A percentile compares a stretch with the other conserved stretches of the same genome.
Evolutionary conservation across 2,113 vertebrate species (phyloP).

Genomic region (Ivindomyrus marchei): DNA sequence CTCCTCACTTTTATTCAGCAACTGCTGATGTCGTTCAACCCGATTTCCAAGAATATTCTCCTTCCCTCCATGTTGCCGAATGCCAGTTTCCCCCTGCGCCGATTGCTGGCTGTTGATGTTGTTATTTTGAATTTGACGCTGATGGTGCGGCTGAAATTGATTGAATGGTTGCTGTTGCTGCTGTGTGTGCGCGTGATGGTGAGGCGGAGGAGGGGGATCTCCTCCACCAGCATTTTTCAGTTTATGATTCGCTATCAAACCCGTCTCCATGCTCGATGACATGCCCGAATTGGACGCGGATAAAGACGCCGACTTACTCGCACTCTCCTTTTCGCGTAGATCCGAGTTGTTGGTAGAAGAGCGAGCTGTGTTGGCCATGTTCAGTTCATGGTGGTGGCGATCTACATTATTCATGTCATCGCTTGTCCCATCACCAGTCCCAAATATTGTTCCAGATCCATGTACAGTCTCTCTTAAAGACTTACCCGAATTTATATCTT

Average conservation of each 20-base stretch:
- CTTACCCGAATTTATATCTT: slow-evolving; percentile 70
- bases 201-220: slow-evolving; percentile 70
- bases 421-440: slow-evolving; percentile 62
- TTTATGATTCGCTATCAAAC: slow-evolving; percentile 83
- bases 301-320: slow-evolving; percentile 58
- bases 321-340: slow-evolving; percentile 69
- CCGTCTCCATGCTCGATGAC: slow-evolving; percentile 74
- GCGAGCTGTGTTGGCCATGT: slow-evolving; percentile 76
- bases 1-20: slow-evolving; percentile 67
- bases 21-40: slow-evolving; percentile 65
- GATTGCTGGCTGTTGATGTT: slow-evolving; percentile 66
- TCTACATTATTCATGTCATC: slow-evolving; percentile 69
- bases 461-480: slow-evolving; percentile 54
- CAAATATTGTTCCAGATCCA: slow-evolving; percentile 59
- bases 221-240: slow-evolving; percentile 74
- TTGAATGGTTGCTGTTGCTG: slow-evolving; percentile 62
- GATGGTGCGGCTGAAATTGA: slow-evolving; percentile 75
- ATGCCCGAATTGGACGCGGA: slow-evolving; percentile 63
- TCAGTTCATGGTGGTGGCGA: slow-evolving; percentile 68
- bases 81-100: slow-evolving; percentile 68
- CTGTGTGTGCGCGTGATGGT: slow-evolving; percentile 42
- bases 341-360: slow-evolving; percentile 60
- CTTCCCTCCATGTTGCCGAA: slow-evolving; percentile 71
- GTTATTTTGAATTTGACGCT: slow-evolving; percentile 73
- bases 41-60: slow-evolving; percentile 69